Evolutionary conservation across 1,140 invertebrate genomes (phyloP).

Genomic region (Cryptotermes secundus): DNA sequence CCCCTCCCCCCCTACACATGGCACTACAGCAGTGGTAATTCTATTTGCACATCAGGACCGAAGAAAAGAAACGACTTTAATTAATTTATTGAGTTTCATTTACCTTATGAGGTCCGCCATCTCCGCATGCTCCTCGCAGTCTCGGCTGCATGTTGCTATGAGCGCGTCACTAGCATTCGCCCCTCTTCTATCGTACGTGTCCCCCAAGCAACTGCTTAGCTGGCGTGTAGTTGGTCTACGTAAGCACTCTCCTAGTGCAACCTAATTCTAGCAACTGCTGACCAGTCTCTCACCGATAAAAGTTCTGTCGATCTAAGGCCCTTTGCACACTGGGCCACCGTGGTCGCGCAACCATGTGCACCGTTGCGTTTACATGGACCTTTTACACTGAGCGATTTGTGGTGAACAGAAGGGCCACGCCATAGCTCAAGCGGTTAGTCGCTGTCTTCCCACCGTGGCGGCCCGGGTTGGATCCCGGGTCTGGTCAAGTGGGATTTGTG

Average conservation of each 20-base stretch:
- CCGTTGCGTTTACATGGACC: too few relatives aligned
- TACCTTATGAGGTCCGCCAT: constrained; percentile 15
- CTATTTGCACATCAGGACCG: constrained; percentile 7
- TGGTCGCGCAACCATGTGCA: too few relatives aligned
- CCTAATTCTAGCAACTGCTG: background rate
- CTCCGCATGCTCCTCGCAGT: background rate
- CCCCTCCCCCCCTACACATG: too few relatives aligned
- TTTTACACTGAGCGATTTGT: too few relatives aligned
- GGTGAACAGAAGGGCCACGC: too few relatives aligned
- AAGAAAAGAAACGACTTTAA: constrained; percentile 23
- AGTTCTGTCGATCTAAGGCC: too few relatives aligned
- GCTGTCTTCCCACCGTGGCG: too few relatives aligned
- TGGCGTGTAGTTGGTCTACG: background rate
- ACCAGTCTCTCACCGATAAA: background rate
- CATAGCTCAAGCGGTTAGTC: too few relatives aligned
- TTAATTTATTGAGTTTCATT: constrained; percentile 34
- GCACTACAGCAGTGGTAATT: background rate
- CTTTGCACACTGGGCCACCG: too few relatives aligned
- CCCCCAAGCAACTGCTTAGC: background rate
- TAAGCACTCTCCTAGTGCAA: background rate
- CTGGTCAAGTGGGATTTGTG: too few relatives aligned
- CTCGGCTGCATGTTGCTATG: background rate
- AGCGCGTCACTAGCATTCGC: background rate
- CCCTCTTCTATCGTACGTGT: background rate
- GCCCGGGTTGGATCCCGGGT: too few relatives aligned